Evolutionary conservation across 1,140 invertebrate genomes (phyloP), one percentile per base, ranked within the genome.

Genomic region (Andricus grossulariae): DNA sequence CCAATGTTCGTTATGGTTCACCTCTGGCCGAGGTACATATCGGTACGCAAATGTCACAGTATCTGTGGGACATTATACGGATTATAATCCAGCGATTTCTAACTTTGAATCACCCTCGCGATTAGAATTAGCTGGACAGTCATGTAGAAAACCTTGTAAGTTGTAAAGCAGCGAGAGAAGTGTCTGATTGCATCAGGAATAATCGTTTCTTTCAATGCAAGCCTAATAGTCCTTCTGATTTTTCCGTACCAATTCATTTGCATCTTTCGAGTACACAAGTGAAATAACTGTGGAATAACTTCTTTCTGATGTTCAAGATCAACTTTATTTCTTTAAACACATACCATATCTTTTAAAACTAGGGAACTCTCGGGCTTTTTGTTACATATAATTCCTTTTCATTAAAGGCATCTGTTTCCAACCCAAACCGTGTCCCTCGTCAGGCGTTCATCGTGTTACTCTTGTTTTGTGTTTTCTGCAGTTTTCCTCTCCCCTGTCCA

Each of bases 1-100:
- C 76, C 72, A 76, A 79, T 71, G 79, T 81, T 83, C 77, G 79
- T 80, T 80, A 79, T 72, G 77, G 77, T 80, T 83, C 75, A 73
- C 79, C 73, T 75, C 79, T 70, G 77, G 78, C 75, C 81, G 52
- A 73, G 77, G 72, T 73, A 77, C 77, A 74, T 83, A 79, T 79
- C 75, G 25, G 19, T 25, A 39, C 57, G 32, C 75, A 77, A 83
- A 80, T 77, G 80, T 79, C 79, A 80, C 79, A 79, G 75, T 83
- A 80, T 80, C 78, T 77, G 76, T 79, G 73, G 18, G 21, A 60
- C 57, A 71, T 45, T 49, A 72, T 76, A 70, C 75, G 74, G 71
- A 80, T 83, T 80, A 79, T 83, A 77, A 79, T 76, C 55, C 77
- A 66, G 21, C 18, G 74, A 78, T 80, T 78, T 50, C 78, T 74